phyloP scores from a whole-genome alignment of 2,888 invertebrate species.

The Dioctria linearis region DNA sequence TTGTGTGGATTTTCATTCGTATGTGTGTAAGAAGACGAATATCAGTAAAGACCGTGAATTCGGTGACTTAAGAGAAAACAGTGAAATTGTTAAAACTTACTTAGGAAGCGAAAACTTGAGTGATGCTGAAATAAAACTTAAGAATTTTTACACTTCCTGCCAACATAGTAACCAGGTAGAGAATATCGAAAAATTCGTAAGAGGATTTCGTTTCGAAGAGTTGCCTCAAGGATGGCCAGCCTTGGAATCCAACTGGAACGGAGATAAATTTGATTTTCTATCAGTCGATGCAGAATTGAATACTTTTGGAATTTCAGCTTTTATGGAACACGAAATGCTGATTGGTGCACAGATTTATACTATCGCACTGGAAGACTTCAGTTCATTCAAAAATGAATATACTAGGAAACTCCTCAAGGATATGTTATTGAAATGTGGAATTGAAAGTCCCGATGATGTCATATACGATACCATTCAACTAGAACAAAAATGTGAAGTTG shows the following conservation, averaged over 20 bases:
- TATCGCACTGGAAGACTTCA: background rate
- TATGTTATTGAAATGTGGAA: background rate
- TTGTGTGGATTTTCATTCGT: background rate
- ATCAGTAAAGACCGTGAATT: background rate
- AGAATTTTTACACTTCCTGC: background rate
- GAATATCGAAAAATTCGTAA: background rate
- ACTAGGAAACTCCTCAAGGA: background rate
- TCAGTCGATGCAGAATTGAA: too few species aligned
- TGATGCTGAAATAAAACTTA: background rate
- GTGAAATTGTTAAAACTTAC: too few species aligned
- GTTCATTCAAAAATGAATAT: background rate
- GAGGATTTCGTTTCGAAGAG: too few species aligned
- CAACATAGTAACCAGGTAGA: background rate
- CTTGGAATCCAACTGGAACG: too few species aligned
- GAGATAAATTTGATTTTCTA: too few species aligned
- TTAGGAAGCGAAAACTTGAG: too few species aligned
- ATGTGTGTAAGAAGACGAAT: background rate
- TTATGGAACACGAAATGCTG: background rate
- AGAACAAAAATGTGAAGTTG: background rate
- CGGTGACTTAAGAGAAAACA: too few species aligned
- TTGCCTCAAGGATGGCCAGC: too few species aligned
- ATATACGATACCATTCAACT: background rate
- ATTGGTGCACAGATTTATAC: background rate
- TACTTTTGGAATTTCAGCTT: background rate
- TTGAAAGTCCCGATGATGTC: background rate